Percentiles rank a stretch among this genome's conserved stretches.
Evolutionary conservation across 2,888 invertebrate species (phyloP).

Genomic region (Cancer borealis): DNA sequence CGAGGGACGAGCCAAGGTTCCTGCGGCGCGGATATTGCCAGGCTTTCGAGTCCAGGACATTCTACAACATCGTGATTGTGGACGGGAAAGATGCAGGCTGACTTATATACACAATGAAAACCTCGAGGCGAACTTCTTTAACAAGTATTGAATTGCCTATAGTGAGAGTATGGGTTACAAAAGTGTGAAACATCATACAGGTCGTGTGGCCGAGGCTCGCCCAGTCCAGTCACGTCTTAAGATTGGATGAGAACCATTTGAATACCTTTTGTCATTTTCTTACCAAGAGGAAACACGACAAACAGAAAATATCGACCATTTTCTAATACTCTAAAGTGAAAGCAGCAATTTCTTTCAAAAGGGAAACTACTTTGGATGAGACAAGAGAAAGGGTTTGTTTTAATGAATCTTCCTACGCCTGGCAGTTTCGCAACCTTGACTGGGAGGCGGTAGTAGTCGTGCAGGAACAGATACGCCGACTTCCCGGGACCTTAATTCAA

Average conservation of each 20-base stretch:
- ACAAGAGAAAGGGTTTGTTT: slow-evolving; percentile 48
- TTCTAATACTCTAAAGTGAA: neutral
- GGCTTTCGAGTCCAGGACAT: neutral
- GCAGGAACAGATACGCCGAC: slow-evolving; percentile 50
- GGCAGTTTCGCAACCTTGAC: slow-evolving; percentile 39
- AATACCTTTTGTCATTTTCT: slow-evolving; percentile 51
- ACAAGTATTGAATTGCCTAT: neutral
- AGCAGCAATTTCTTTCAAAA: neutral
- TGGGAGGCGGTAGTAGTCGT: slow-evolving; percentile 48
- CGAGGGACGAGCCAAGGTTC: slow-evolving; percentile 51
- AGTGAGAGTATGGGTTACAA: neutral
- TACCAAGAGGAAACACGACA: neutral
- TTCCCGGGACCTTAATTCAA: slow-evolving; percentile 47
- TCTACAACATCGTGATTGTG: neutral
- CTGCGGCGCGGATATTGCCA: slow-evolving; percentile 27
- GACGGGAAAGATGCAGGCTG: neutral
- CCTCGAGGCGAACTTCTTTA: neutral
- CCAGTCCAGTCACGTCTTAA: slow-evolving; percentile 67
- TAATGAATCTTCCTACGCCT: slow-evolving; percentile 43
- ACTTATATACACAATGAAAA: neutral
- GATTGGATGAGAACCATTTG: slow-evolving; percentile 64
- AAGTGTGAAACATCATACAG: slow-evolving; percentile 64
- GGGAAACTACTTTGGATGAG: neutral
- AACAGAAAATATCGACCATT: neutral
- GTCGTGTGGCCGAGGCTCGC: slow-evolving; percentile 55